Base-by-base conservation (phyloP, 2,113 vertebrate species). In the Origma solitaria region DNA sequence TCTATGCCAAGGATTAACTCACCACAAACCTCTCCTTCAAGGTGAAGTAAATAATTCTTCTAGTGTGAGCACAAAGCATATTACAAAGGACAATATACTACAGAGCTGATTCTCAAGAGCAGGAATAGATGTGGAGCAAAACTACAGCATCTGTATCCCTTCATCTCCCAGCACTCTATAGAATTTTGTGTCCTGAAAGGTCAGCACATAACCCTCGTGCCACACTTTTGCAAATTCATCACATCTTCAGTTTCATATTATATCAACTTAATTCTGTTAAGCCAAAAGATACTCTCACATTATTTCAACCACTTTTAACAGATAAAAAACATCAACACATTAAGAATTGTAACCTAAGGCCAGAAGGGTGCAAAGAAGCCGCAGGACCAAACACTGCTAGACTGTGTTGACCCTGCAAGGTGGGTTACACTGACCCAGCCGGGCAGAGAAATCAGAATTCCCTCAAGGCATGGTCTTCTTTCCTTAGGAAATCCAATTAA, bases 201-300 rank as follows among this genome's bases (percentile, higher is more conserved):
- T 20, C 16, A 1, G 0, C 18, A 40, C 1, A 1, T 16, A 44
- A 13, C 27, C 33, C 10, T 70, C 24, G 23, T 25, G 28, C 10
- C 14, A 49, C 8, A 27, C 25, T 73, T 50, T 7, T 51, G 30
- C 7, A 79, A 60, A 70, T n/a, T 33, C 17, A 70, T 31, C 37
- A 11, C 7, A 22, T 54, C 13, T 73, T 64, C 30, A 37, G 15
- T 61, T 83, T 61, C n/a, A 44, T 35, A 33, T 49, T 49, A 35
- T 38, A 44, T 28, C 42, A 76, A 47, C 3, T 47, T 27, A 21
- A 38, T 62, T 68, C n/a, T 38, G 18, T 35, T 31, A 72, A 33
- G 4, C 4, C 23, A 38, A 38, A 68, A 84, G 20, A 72, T 28
- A 22, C 15, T 51, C 7, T 45, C 57, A n/a, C 12, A 11, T 51